Base-by-base conservation (phyloP, 2,113 vertebrate species). In the Falco punctatus region DNA sequence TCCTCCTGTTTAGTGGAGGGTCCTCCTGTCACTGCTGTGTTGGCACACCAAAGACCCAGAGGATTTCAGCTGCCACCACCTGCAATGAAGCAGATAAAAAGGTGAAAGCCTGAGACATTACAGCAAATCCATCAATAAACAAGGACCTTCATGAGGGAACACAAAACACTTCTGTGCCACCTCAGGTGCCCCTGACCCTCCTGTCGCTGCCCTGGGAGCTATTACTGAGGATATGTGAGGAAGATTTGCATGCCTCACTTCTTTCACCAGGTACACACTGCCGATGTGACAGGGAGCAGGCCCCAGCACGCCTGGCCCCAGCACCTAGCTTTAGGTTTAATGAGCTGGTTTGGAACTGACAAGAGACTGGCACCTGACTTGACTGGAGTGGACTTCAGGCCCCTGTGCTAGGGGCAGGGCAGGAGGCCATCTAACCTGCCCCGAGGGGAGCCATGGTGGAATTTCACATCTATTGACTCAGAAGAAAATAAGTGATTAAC, bases 271-370 rank as follows among this genome's bases (percentile, higher is more conserved):
- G 8, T 5, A 4, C 4, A 8, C 30, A 6, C 26, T 12, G 12
- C 4, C 1, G 10, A 4, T 27, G 33, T 10, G 64, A 30, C 46
- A 10, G 32, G 62, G 55, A 11, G 49, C 55, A 1, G 15, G 13
- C 30, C 64, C 7, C 61, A 16, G 23, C 38, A 8, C 3, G 38
- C 38, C 38, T 38, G 15, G 13, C 30, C 64, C 7, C 61, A 16
- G 23, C 38, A 9, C 4, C 0, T 7, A 9, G 21, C 1, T 0
- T 2, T 2, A 40, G 55, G 4, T 24, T 35, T 38, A 42, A 49
- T 0, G 11, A 42, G 28, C 3, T 13, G 11, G 10, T 33, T 62
- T 57, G 8, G 54, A 55, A 11, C 46, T 2, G 85, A 23, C 66
- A 44, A 44, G 54, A 26, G 70, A 35, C 28, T 6, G 5, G n/a